These are phyloP conservation scores for Melipona quadrifasciata DNA, from an alignment of 1,140 invertebrate species.

Conservation along the genomic window DNA sequence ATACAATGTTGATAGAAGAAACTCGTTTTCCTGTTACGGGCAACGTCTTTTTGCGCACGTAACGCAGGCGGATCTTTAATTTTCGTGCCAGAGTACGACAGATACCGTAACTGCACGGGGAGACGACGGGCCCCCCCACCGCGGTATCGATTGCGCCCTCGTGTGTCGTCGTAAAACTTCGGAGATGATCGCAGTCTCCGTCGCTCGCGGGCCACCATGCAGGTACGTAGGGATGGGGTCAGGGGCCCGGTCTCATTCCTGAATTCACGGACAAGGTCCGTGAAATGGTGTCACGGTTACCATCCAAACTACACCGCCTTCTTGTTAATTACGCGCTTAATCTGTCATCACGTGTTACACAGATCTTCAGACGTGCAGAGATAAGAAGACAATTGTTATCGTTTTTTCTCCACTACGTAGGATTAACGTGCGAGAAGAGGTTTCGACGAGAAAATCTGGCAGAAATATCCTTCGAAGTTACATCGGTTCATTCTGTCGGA, in stretches of 20 bases:
- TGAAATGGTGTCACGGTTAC: constrained; percentile 27
- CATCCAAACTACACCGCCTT: constrained; percentile 26
- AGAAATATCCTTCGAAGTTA: too few relatives aligned
- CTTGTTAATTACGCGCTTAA: neutral
- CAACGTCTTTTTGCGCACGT: neutral
- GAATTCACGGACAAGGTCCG: constrained; percentile 51
- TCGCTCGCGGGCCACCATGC: constrained; percentile 38
- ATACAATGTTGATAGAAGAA: neutral
- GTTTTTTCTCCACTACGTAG: neutral
- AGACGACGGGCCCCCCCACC: neutral
- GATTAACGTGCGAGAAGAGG: too few relatives aligned
- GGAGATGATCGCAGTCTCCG: constrained; percentile 46
- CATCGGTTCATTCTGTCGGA: too few relatives aligned
- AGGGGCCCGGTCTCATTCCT: constrained; percentile 22
- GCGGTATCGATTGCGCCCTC: constrained; percentile 57
- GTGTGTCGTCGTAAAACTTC: constrained; percentile 62
- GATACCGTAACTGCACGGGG: constrained; percentile 28
- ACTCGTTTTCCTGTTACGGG: neutral
- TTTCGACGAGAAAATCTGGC: too few relatives aligned
- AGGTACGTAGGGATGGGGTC: constrained; percentile 56
- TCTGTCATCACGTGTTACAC: neutral
- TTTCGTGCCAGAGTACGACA: constrained; percentile 42
- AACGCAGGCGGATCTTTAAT: constrained; percentile 39
- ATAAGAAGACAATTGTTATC: neutral
- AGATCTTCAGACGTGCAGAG: neutral